phyloP scores from a whole-genome alignment of 2,888 invertebrate genomes.

The Lycocerus yunnanus region DNA sequence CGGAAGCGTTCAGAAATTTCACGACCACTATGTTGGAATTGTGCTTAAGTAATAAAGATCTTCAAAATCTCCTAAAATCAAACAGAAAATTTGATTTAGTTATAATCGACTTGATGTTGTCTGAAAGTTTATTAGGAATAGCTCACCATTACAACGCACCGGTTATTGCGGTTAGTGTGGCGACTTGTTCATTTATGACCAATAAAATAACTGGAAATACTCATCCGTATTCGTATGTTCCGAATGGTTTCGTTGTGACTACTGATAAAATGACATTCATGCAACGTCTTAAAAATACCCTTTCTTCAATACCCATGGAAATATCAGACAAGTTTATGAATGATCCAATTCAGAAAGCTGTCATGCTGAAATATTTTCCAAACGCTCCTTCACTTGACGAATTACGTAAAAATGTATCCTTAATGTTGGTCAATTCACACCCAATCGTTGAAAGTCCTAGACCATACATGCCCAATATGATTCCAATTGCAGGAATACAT shows the following conservation, averaged over 20 bases:
- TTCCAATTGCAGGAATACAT: constrained; percentile 64
- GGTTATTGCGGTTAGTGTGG: constrained; percentile 36
- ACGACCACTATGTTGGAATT: background rate
- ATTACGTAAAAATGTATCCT: constrained; percentile 29
- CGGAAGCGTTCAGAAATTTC: background rate
- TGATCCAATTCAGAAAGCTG: background rate
- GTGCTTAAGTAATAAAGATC: background rate
- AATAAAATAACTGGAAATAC: constrained; percentile 38
- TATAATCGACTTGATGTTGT: constrained; percentile 39
- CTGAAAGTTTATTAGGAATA: constrained; percentile 42
- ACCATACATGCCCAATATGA: constrained; percentile 60
- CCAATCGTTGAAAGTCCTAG: constrained; percentile 57
- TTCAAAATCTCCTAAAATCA: constrained; percentile 4
- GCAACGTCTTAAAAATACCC: constrained; percentile 42
- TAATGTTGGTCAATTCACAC: constrained; percentile 51
- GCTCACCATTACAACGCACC: constrained; percentile 41
- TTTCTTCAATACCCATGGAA: background rate
- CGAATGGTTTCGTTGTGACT: constrained; percentile 32
- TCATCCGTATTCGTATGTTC: constrained; percentile 45
- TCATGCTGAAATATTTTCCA: constrained; percentile 35
- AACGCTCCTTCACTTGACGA: constrained; percentile 31
- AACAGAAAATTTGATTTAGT: constrained; percentile 39
- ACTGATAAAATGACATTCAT: constrained; percentile 44
- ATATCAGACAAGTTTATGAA: background rate
- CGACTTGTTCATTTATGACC: constrained; percentile 30